Conservation (phyloP, 2,888 invertebrate genomes). For the Operophtera brumata region DNA sequence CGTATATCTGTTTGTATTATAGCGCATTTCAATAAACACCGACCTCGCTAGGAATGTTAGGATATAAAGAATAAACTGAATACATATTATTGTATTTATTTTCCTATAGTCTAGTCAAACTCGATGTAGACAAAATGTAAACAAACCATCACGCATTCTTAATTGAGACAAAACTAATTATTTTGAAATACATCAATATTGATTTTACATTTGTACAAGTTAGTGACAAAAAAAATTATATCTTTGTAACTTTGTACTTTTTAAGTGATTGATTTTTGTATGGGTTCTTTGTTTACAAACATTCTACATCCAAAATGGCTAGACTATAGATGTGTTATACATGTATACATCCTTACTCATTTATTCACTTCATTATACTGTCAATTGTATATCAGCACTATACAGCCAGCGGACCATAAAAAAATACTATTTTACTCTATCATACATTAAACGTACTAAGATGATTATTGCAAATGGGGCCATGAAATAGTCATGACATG, state of each 20-base stretch:
- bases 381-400: constrained; percentile 33
- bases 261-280: too few species aligned
- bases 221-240: too few species aligned
- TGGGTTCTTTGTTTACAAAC: too few species aligned
- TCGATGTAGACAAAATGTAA: too few species aligned
- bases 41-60: constrained; percentile 24
- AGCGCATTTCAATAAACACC: constrained; percentile 17
- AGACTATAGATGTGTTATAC: constrained; percentile 50
- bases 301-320: too few species aligned
- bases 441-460: constrained; percentile 24
- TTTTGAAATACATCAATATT: too few species aligned
- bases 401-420: constrained; percentile 32
- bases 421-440: constrained; percentile 31
- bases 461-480: constrained; percentile 3
- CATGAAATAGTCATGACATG: constrained; percentile 7
- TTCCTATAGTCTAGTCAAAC: too few species aligned
- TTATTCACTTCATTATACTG: constrained; percentile 40
- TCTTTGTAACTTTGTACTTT: too few species aligned
- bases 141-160: too few species aligned
- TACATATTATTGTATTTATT: constrained; percentile 56
- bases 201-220: too few species aligned
- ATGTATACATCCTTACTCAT: constrained; percentile 48
- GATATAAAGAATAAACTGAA: constrained; percentile 38
- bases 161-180: too few species aligned
- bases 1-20: constrained; percentile 14